Percentiles rank a stretch among this genome's conserved stretches.
Evolutionary conservation across 2,888 invertebrate species (phyloP).

Genomic region (Caradrina kadenii): DNA sequence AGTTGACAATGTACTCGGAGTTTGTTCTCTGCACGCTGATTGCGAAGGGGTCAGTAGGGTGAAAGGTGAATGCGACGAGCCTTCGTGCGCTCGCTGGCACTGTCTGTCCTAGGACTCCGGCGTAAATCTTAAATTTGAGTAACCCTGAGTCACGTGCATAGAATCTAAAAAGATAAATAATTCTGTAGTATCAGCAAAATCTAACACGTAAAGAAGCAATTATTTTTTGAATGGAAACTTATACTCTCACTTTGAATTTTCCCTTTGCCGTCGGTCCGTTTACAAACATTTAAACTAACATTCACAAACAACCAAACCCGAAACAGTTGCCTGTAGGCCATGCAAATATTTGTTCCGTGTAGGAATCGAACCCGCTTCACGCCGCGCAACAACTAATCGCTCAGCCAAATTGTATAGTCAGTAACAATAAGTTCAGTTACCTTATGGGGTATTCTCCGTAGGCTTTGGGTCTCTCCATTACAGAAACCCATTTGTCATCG

Average conservation of each 20-base stretch:
- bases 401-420: neutral
- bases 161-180: slow-evolving; percentile 90
- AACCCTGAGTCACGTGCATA: slow-evolving; percentile 95
- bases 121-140: slow-evolving; percentile 96
- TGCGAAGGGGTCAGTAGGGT: slow-evolving; percentile 98
- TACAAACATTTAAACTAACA: no score
- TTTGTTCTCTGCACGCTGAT: slow-evolving; percentile 98
- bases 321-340: no score
- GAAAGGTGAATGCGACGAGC: slow-evolving; percentile 98
- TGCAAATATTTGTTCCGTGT: no score
- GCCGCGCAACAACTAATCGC: no score
- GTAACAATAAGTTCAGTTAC: slow-evolving; percentile 83
- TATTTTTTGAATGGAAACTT: no score
- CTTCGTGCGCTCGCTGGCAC: slow-evolving; percentile 93
- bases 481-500: slow-evolving; percentile 98
- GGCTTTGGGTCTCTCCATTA: slow-evolving; percentile 98
- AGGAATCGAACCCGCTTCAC: no score
- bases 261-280: no score
- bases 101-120: slow-evolving; percentile 94
- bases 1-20: slow-evolving; percentile 98
- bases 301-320: no score
- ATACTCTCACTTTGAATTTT: no score
- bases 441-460: slow-evolving; percentile 98
- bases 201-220: neutral
- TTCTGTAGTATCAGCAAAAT: neutral